phyloP scores from a whole-genome alignment of 2,113 vertebrate genomes.

The Phylloscopus whistleri region DNA sequence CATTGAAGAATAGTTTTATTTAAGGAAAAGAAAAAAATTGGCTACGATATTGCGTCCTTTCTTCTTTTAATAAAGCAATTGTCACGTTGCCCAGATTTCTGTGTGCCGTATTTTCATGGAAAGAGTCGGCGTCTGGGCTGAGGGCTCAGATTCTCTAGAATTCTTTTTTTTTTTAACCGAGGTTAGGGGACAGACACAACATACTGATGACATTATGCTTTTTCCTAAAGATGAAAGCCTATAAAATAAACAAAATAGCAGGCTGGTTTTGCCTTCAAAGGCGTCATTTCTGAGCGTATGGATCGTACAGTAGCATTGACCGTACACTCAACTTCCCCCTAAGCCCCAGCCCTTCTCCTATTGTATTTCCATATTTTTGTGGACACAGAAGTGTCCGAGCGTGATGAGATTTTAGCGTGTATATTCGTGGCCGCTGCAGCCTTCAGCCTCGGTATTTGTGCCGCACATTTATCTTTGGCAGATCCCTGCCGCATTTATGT shows the following conservation, averaged over 20 bases:
- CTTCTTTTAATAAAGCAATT: slow-evolving; percentile 10
- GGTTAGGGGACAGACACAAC: background rate
- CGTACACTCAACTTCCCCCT: background rate
- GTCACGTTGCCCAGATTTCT: slow-evolving; percentile 3
- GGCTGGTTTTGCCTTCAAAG: background rate
- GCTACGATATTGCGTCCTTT: background rate
- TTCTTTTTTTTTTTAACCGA: background rate
- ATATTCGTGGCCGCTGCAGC: background rate
- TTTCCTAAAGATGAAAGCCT: background rate
- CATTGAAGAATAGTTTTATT: background rate
- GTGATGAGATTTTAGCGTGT: background rate
- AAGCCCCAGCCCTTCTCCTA: background rate
- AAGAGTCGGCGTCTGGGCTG: background rate
- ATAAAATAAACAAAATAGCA: background rate
- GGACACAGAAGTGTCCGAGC: background rate
- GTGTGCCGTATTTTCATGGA: background rate
- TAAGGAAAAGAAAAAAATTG: background rate
- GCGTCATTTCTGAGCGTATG: background rate
- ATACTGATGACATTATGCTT: background rate
- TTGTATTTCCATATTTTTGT: background rate
- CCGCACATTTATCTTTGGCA: background rate
- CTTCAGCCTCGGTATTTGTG: background rate
- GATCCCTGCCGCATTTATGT: background rate
- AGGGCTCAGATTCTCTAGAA: background rate
- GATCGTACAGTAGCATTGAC: background rate